These are phyloP conservation scores for Yponomeuta evonymella DNA, from an alignment of 2,888 invertebrate species.

Conservation along the genomic window DNA sequence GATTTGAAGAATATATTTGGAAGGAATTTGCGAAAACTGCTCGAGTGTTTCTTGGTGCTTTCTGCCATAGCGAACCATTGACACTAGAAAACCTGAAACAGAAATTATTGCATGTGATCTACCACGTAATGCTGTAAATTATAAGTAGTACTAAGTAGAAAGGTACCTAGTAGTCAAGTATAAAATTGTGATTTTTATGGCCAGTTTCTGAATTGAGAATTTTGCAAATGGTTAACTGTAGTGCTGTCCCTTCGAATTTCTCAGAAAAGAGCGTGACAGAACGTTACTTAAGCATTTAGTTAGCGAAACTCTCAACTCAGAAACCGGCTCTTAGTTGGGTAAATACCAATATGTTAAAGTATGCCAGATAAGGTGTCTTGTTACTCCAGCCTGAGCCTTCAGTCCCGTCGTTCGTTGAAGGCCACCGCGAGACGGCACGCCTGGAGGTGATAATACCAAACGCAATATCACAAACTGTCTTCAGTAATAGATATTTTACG, in stretches of 20 bases:
- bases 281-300: no score
- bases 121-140: neutral
- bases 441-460: no score
- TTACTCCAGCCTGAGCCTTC: neutral
- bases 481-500: no score
- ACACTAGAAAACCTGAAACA: constrained; percentile 28
- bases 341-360: neutral
- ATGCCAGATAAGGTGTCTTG: neutral
- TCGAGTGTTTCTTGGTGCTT: constrained; percentile 50
- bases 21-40: constrained; percentile 59
- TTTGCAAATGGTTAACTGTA: no score
- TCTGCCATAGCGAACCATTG: constrained; percentile 44
- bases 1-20: constrained; percentile 57
- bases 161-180: neutral
- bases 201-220: no score
- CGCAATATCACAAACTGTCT: no score
- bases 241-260: no score
- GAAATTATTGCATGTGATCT: constrained; percentile 17
- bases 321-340: neutral
- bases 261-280: no score
- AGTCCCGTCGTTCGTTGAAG: neutral
- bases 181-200: neutral
- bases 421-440: neutral
- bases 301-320: no score
- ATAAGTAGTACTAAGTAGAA: neutral